These are phyloP conservation scores for Hirudo medicinalis DNA, from an alignment of 1,140 invertebrate species.

Conservation along the genomic window DNA sequence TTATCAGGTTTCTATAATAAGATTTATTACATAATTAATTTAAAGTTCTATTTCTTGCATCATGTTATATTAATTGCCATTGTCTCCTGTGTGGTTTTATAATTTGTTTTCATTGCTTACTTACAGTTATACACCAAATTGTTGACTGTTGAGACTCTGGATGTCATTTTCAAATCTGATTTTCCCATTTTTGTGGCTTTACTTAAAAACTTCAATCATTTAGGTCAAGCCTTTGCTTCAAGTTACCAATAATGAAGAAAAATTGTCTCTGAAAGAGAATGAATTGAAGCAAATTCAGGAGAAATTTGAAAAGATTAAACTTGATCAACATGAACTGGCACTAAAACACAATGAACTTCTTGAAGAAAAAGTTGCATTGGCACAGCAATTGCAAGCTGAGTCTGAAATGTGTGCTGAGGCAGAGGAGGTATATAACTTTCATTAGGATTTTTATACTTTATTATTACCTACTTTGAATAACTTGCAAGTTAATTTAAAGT, in stretches of 20 bases:
- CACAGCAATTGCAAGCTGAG: constrained; percentile 63
- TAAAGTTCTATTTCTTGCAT: background rate
- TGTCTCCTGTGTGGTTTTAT: background rate
- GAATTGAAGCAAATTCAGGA: constrained; percentile 82
- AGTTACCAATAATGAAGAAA: constrained; percentile 97
- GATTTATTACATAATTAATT: background rate
- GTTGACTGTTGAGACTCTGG: background rate
- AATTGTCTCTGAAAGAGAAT: constrained; percentile 87
- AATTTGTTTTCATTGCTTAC: background rate
- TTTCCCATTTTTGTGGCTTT: background rate
- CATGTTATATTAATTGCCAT: background rate
- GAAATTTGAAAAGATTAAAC: constrained; percentile 64
- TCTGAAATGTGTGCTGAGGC: constrained; percentile 90
- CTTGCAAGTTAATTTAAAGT: constrained; percentile 25
- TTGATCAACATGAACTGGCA: constrained; percentile 57
- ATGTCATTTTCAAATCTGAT: too few relatives aligned
- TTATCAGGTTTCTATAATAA: too few relatives aligned
- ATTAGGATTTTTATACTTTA: background rate
- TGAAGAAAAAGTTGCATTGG: constrained; percentile 82
- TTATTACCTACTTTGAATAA: background rate
- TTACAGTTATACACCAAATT: background rate
- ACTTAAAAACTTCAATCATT: background rate
- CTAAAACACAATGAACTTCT: constrained; percentile 48
- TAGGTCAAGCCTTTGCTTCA: constrained; percentile 50
- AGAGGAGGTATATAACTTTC: constrained; percentile 53